These are phyloP conservation scores for Solen grandis DNA, from an alignment of 1,140 invertebrate genomes.

Conservation along the genomic window DNA sequence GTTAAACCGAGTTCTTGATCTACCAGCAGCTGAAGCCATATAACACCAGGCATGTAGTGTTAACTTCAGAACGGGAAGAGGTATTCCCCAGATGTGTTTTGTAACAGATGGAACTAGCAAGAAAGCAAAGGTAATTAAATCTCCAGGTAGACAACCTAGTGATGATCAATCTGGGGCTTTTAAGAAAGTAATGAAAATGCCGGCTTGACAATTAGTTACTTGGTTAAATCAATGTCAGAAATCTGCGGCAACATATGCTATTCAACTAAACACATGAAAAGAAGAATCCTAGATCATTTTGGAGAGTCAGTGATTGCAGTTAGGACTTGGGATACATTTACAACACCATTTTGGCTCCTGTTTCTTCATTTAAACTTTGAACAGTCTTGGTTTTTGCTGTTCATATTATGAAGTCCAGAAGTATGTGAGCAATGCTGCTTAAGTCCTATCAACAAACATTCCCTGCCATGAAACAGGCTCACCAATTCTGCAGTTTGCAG, in stretches of 20 bases:
- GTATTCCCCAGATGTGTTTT: constrained; percentile 4
- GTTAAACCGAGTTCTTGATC: constrained; percentile 28
- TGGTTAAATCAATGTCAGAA: constrained; percentile 45
- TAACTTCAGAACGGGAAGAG: constrained; percentile 54
- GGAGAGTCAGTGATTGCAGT: constrained; percentile 19
- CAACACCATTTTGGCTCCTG: constrained; percentile 62
- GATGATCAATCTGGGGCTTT: constrained; percentile 17
- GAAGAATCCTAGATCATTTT: constrained; percentile 51
- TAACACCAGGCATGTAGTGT: constrained; percentile 54
- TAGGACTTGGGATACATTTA: constrained; percentile 63
- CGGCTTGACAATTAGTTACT: constrained; percentile 42
- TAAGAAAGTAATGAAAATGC: constrained; percentile 56
- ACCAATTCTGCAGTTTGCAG: constrained; percentile 48
- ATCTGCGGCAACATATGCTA: constrained; percentile 22
- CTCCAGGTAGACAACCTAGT: constrained; percentile 19
- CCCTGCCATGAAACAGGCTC: not conserved
- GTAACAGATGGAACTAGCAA: not conserved
- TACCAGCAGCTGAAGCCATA: constrained; percentile 55
- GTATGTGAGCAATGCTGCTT: constrained; percentile 52
- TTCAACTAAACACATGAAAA: constrained; percentile 50
- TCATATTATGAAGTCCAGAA: constrained; percentile 59
- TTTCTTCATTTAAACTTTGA: constrained; percentile 59
- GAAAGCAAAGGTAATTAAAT: not conserved
- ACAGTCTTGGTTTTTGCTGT: constrained; percentile 58
- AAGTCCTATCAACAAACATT: constrained; percentile 24